Conservation (phyloP, 2,888 invertebrate genomes). For the Perithous albicinctus region DNA sequence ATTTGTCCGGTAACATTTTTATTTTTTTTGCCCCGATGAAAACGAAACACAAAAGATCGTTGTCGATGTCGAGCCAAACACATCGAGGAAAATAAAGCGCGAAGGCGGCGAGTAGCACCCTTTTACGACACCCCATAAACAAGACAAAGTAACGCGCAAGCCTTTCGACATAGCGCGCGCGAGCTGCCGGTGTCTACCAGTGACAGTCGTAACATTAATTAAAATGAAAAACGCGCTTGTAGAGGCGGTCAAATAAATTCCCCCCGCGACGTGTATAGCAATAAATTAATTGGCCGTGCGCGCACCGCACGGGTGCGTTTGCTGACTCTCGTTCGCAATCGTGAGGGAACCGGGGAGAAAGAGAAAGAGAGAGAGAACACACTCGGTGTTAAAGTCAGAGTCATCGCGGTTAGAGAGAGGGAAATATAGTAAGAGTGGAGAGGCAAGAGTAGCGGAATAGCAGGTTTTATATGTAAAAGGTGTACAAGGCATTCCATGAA, state of each 20-base stretch:
- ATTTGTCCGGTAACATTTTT: too few species aligned
- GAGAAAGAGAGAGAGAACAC: conserved; percentile 25
- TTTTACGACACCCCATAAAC: conserved; percentile 64
- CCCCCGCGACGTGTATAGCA: conserved; percentile 68
- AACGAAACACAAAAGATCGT: conserved; percentile 33
- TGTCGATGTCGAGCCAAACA: conserved; percentile 41
- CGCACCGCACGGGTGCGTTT: conserved; percentile 42
- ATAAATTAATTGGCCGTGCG: conserved; percentile 72
- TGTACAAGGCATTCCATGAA: conserved; percentile 22
- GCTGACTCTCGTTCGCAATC: conserved; percentile 35
- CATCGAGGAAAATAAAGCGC: conserved; percentile 57
- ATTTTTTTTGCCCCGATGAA: too few species aligned
- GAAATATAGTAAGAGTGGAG: conserved; percentile 50
- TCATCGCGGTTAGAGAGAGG: conserved; percentile 55
- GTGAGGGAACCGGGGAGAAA: conserved; percentile 6
- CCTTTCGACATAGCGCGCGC: conserved; percentile 51
- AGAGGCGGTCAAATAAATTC: conserved; percentile 72
- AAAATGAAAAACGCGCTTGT: conserved; percentile 68
- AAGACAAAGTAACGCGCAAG: conserved; percentile 56
- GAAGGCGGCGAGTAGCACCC: conserved; percentile 59
- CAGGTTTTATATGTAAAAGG: conserved; percentile 73
- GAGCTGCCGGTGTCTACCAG: conserved; percentile 56
- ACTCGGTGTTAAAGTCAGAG: conserved; percentile 55
- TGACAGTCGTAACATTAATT: conserved; percentile 67
- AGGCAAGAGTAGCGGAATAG: conserved; percentile 56